Evolutionary conservation across 2,113 vertebrate species (phyloP).

Genomic region (Platysternon megacephalum): DNA sequence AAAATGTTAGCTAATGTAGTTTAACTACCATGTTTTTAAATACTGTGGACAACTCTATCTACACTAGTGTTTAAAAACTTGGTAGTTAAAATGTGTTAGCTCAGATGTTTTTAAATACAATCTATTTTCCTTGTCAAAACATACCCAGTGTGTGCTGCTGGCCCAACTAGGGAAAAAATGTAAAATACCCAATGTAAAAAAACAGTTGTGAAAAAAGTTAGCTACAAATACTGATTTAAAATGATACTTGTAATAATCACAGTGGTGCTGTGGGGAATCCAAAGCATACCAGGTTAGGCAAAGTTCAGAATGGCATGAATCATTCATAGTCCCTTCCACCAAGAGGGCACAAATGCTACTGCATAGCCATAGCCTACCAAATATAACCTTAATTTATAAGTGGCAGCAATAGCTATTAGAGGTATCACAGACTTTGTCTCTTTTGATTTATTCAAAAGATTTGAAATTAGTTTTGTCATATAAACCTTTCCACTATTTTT

Average conservation of each 20-base stretch:
- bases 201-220: too few relatives aligned
- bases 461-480: background rate
- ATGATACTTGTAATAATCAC: too few relatives aligned
- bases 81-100: background rate
- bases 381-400: background rate
- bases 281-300: background rate
- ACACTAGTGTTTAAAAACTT: background rate
- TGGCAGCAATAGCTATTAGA: background rate
- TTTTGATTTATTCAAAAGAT: background rate
- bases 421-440: background rate
- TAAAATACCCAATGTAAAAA: too few relatives aligned
- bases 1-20: background rate
- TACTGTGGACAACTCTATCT: background rate
- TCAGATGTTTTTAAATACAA: background rate
- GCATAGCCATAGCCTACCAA: background rate
- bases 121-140: too few relatives aligned
- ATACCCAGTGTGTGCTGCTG: too few relatives aligned
- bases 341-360: background rate
- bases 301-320: background rate
- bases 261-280: too few relatives aligned
- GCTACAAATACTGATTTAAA: too few relatives aligned
- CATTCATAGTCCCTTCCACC: rapidly evolving
- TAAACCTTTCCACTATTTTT: background rate
- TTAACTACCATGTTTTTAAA: background rate
- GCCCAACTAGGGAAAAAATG: too few relatives aligned